Evolutionary conservation across 2,888 invertebrate species (phyloP).

Genomic region (Patella ulyssiponensis): DNA sequence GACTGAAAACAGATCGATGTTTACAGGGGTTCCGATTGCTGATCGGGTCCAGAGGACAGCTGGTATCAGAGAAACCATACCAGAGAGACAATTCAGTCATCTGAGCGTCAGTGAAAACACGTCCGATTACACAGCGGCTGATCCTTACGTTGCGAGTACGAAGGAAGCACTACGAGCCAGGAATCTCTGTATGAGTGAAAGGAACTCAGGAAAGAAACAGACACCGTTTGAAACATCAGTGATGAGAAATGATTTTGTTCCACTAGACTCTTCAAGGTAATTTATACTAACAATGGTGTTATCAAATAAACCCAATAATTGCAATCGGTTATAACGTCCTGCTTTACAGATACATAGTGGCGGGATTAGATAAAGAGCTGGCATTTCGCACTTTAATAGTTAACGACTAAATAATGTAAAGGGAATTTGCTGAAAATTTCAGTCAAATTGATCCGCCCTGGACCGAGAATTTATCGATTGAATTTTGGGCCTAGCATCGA

Average conservation of each 20-base stretch:
- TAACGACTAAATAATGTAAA: too few species aligned
- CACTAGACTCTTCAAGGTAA: slow-evolving; percentile 46
- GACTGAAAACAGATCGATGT: slow-evolving; percentile 51
- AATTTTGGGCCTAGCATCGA: too few species aligned
- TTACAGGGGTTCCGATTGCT: slow-evolving; percentile 39
- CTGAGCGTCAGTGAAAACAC: slow-evolving; percentile 56
- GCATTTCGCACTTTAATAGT: too few species aligned
- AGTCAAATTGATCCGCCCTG: too few species aligned
- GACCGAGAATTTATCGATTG: too few species aligned
- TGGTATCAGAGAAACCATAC: slow-evolving; percentile 51
- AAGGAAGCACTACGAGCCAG: slow-evolving; percentile 49
- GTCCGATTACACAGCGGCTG: slow-evolving; percentile 50
- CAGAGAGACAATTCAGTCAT: slow-evolving; percentile 47
- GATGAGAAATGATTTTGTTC: slow-evolving; percentile 61
- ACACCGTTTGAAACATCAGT: slow-evolving; percentile 48
- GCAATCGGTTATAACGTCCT: too few species aligned
- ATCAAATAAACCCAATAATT: too few species aligned
- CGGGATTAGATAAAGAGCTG: too few species aligned
- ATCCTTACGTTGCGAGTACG: slow-evolving; percentile 48
- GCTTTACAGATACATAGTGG: too few species aligned
- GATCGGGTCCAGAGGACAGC: slow-evolving; percentile 33
- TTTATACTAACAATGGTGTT: too few species aligned
- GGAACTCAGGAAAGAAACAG: background rate
- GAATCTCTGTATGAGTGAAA: slow-evolving; percentile 30
- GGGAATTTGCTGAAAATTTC: too few species aligned